Evolutionary conservation across 2,888 invertebrate species (phyloP).

Genomic region (Apamea epomidion): DNA sequence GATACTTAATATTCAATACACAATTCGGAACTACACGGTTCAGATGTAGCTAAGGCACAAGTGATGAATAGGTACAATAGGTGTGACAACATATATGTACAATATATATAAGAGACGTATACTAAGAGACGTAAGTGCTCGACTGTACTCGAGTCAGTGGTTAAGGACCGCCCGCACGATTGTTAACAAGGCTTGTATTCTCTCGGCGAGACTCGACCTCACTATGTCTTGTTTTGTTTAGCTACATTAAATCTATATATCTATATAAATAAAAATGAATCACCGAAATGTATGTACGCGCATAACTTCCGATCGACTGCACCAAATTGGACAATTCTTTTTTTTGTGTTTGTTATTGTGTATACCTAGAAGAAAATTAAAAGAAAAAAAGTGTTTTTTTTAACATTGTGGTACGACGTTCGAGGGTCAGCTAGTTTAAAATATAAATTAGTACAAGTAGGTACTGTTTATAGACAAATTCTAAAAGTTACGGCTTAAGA

Average conservation of each 20-base stretch:
- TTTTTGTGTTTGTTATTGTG: no score
- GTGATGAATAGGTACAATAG: slow-evolving; percentile 24
- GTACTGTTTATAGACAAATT: neutral
- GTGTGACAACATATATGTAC: slow-evolving; percentile 14
- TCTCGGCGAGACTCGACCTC: slow-evolving; percentile 68
- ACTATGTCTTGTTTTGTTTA: slow-evolving; percentile 64
- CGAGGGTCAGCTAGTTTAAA: slow-evolving; percentile 45
- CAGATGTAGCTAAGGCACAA: slow-evolving; percentile 13
- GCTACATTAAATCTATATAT: slow-evolving; percentile 50
- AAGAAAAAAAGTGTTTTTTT: no score
- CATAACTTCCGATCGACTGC: no score
- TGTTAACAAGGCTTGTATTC: slow-evolving; percentile 72
- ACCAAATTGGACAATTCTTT: no score
- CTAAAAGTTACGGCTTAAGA: neutral
- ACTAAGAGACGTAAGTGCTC: slow-evolving; percentile 27
- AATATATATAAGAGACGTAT: slow-evolving; percentile 19
- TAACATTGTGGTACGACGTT: no score
- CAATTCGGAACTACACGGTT: slow-evolving; percentile 19
- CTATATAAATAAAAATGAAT: no score
- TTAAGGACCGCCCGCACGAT: slow-evolving; percentile 63
- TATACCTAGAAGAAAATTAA: no score
- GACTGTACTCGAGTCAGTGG: slow-evolving; percentile 56
- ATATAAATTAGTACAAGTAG: slow-evolving; percentile 20
- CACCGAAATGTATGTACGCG: no score
- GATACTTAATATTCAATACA: slow-evolving; percentile 18